phyloP scores from a whole-genome alignment of 2,113 vertebrate genomes.

The Vicugna pacos region DNA sequence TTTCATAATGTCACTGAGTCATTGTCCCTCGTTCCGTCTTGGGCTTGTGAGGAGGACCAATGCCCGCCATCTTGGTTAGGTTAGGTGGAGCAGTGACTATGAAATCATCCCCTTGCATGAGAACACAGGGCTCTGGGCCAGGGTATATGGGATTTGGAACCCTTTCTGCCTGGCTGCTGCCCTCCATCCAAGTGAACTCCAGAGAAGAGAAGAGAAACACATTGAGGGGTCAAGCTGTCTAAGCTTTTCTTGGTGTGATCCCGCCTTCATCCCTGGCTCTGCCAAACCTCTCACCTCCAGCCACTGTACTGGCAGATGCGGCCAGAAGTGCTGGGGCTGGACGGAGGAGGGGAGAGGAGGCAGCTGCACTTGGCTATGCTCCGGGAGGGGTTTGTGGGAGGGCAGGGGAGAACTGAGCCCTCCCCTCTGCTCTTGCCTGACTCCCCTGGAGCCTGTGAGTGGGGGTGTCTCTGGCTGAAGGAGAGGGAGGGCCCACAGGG shows the following conservation, averaged over 20 bases:
- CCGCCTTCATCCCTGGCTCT: not conserved
- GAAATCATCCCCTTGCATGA: not conserved
- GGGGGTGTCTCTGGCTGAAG: not conserved
- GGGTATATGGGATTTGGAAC: not conserved
- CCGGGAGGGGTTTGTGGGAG: not conserved
- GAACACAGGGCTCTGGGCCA: not conserved
- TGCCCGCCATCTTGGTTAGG: not conserved
- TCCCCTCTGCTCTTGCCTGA: not conserved
- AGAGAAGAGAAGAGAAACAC: not conserved
- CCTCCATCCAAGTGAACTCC: not conserved
- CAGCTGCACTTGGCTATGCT: not conserved
- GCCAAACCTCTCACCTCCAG: not conserved
- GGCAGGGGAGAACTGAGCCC: not conserved
- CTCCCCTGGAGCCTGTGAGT: not conserved
- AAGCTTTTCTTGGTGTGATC: not conserved
- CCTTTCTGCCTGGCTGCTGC: not conserved
- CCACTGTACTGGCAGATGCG: not conserved
- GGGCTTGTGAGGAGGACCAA: not conserved
- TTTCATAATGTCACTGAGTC: not conserved
- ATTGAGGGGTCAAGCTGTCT: not conserved
- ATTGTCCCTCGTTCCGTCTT: not conserved
- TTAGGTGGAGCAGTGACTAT: not conserved
- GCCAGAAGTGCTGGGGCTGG: not conserved
- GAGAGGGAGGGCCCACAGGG: constrained; percentile 9
- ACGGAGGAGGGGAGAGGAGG: too few species aligned